Conservation (phyloP, 2,888 invertebrate genomes). For the Luperina nickerlii region DNA sequence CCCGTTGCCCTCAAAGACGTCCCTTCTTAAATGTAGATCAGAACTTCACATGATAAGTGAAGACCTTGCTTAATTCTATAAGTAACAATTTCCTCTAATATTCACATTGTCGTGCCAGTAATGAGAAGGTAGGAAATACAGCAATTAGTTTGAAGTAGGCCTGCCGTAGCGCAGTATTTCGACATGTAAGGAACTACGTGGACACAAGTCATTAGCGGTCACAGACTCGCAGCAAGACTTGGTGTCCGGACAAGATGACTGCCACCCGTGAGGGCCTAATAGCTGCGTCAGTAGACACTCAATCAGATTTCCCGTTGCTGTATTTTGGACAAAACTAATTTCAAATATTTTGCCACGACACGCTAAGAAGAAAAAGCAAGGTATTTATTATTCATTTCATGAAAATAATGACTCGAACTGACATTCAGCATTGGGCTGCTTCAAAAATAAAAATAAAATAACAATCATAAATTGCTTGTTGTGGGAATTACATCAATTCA, state of each 20-base stretch:
- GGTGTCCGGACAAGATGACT: not conserved
- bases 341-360: not conserved
- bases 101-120: conserved; percentile 56
- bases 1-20: not conserved
- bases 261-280: not conserved
- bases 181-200: conserved; percentile 50
- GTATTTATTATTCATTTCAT: not conserved
- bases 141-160: conserved; percentile 60
- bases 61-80: conserved; percentile 45
- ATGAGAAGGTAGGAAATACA: conserved; percentile 58
- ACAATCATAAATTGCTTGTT: not conserved
- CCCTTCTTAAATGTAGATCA: conserved; percentile 30
- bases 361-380: not conserved
- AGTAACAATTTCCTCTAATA: conserved; percentile 58
- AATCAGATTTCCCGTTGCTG: not conserved
- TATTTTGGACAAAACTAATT: not conserved
- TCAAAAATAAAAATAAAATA: not conserved
- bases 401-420: too few relatives aligned
- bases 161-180: conserved; percentile 50
- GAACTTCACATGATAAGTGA: conserved; percentile 8
- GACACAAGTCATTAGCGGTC: conserved; percentile 15
- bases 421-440: not conserved
- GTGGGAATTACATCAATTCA: not conserved
- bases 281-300: too few relatives aligned
- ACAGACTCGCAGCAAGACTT: not conserved